These are phyloP conservation scores for Phylloscopus trochiloides DNA, from an alignment of 2,113 vertebrate genomes.

Conservation along the genomic window DNA sequence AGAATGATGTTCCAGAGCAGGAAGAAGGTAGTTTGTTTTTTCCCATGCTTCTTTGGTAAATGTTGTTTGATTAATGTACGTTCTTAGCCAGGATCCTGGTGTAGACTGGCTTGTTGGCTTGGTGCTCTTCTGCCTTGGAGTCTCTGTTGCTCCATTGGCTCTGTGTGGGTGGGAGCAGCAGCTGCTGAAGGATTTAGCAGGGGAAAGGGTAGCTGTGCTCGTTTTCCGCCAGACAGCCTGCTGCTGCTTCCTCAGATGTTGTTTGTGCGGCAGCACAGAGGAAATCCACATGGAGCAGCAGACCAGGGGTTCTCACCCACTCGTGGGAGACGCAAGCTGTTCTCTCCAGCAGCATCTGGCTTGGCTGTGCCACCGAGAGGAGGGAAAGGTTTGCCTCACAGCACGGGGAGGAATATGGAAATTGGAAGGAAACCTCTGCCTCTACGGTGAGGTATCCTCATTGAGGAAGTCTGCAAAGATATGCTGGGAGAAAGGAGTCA, in stretches of 20 bases:
- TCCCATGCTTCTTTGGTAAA: not conserved
- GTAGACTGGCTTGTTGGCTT: not conserved
- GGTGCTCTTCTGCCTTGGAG: not conserved
- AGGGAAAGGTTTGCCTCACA: not conserved
- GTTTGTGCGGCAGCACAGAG: constrained; percentile 43
- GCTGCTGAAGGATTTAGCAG: constrained; percentile 2
- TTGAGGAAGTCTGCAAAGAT: not conserved
- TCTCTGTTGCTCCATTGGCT: not conserved
- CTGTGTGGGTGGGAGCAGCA: not conserved
- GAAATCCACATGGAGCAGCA: constrained; percentile 46
- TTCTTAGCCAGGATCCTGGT: not conserved
- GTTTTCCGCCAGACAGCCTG: not conserved
- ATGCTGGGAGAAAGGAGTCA: not conserved
- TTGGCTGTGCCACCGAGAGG: not conserved
- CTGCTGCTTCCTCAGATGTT: constrained; percentile 55
- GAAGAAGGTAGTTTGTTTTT: constrained; percentile 46
- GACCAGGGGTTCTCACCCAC: constrained; percentile 50
- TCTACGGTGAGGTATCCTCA: not conserved
- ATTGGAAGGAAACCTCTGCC: not conserved
- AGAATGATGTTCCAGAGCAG: not conserved
- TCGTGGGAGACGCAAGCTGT: constrained; percentile 26
- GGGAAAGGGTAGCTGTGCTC: not conserved
- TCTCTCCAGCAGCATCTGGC: constrained; percentile 29
- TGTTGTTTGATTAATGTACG: rapidly evolving
- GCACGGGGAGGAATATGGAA: not conserved